phyloP scores from a whole-genome alignment of 2,113 vertebrate genomes.

The Sebastes schlegelii region DNA sequence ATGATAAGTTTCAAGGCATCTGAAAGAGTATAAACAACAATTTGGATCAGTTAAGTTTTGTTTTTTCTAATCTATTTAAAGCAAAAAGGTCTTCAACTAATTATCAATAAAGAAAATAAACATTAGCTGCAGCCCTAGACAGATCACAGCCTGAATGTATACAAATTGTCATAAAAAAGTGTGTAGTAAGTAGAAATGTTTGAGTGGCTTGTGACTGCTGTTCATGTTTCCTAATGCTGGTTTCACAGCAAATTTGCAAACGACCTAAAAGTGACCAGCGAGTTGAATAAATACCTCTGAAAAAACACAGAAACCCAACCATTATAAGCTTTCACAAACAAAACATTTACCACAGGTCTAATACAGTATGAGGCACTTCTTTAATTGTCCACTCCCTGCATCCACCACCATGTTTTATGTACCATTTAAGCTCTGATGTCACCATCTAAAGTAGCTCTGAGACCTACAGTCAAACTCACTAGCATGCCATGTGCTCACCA shows the following conservation, averaged over 20 bases:
- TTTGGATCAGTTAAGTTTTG: too few species aligned
- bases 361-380: neutral
- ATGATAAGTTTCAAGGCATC: too few species aligned
- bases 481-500: constrained; percentile 59
- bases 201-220: too few species aligned
- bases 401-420: neutral
- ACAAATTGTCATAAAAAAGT: too few species aligned
- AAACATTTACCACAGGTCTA: neutral
- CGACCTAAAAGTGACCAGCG: neutral
- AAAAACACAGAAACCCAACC: neutral
- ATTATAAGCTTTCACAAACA: neutral
- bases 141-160: too few species aligned
- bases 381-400: neutral
- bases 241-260: too few species aligned
- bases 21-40: too few species aligned
- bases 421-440: neutral
- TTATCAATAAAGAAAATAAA: too few species aligned
- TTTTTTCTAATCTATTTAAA: too few species aligned
- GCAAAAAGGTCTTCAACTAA: too few species aligned
- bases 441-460: neutral
- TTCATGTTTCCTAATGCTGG: too few species aligned
- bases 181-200: neutral
- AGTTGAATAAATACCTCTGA: neutral
- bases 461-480: constrained; percentile 32
- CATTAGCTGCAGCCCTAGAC: neutral